A percentile compares a stretch with the other conserved stretches of the same genome.
Evolutionary conservation across 2,113 vertebrate species (phyloP).

Genomic region (Mustela lutreola): DNA sequence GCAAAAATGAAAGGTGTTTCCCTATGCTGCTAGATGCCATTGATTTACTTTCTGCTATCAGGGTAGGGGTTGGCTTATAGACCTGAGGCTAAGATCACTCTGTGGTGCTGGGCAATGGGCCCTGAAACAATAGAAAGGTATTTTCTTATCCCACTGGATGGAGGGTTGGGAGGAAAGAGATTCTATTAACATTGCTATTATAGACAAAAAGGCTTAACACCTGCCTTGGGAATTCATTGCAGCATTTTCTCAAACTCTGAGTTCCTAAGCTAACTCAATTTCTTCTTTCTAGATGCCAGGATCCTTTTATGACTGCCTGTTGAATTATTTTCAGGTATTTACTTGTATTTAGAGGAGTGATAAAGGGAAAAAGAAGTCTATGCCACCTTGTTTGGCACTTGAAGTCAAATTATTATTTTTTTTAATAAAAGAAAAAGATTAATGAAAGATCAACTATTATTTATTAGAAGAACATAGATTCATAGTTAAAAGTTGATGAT

Average conservation of each 20-base stretch:
- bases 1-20: neutral
- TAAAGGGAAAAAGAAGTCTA: neutral
- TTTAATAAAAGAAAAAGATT: neutral
- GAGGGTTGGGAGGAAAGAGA: neutral
- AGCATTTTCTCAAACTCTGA: neutral
- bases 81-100: neutral
- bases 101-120: neutral
- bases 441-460: neutral
- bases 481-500: neutral
- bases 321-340: neutral
- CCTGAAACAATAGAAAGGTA: neutral
- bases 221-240: neutral
- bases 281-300: neutral
- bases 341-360: neutral
- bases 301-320: neutral
- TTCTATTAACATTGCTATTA: neutral
- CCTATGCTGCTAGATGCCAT: neutral
- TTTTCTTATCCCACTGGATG: neutral
- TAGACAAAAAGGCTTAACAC: neutral
- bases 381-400: neutral
- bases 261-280: neutral
- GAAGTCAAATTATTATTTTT: neutral
- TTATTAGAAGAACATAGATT: neutral
- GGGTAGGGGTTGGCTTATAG: neutral
- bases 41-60: neutral